phyloP scores from a whole-genome alignment of 2,113 vertebrate species.

The Pheucticus melanocephalus region DNA sequence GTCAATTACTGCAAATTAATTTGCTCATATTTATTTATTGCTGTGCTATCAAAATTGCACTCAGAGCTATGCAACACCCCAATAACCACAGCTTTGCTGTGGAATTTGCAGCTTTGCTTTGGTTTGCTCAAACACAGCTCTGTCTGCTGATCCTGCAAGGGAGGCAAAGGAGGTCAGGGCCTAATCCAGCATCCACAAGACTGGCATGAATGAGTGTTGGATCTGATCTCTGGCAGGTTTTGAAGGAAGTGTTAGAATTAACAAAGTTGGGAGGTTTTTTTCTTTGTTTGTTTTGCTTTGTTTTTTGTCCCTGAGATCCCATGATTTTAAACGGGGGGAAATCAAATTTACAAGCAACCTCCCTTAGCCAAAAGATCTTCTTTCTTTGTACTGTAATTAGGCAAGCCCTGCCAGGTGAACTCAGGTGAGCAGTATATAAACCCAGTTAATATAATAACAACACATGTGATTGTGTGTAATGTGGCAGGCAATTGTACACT shows the following conservation, averaged over 20 bases:
- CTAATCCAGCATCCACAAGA: background rate
- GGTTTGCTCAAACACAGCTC: background rate
- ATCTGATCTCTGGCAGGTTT: background rate
- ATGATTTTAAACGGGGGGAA: background rate
- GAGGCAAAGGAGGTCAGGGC: background rate
- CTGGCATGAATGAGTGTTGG: background rate
- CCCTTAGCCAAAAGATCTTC: background rate
- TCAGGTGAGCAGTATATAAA: constrained; percentile 41
- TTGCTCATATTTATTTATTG: constrained; percentile 20
- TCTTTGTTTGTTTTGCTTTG: background rate
- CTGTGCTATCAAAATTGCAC: background rate
- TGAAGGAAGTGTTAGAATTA: background rate
- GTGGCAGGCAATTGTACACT: constrained; percentile 46
- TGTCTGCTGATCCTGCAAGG: background rate
- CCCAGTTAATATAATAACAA: constrained; percentile 28
- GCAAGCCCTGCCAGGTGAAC: background rate
- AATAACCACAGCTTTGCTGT: background rate
- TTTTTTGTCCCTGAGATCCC: background rate
- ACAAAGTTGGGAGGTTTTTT: background rate
- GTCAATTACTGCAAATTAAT: constrained; percentile 40
- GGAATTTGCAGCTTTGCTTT: background rate
- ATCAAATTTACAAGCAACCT: background rate
- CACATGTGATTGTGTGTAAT: constrained; percentile 30
- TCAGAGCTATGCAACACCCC: background rate
- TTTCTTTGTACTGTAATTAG: constrained; percentile 1